phyloP scores from a whole-genome alignment of 2,888 invertebrate genomes.

The Pachydiplax longipennis region DNA sequence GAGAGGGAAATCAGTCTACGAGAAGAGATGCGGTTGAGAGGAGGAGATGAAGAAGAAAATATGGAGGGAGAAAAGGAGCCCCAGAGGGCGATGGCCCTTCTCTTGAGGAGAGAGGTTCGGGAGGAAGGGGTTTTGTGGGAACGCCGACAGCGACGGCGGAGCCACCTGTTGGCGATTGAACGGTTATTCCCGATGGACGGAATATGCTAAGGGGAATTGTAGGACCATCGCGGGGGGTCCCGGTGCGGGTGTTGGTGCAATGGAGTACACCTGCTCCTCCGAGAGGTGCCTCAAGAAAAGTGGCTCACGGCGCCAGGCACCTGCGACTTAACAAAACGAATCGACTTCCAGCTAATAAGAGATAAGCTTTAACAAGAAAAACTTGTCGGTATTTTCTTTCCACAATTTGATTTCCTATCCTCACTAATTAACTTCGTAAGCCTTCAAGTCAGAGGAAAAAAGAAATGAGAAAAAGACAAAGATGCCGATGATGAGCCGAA shows the following conservation, averaged over 20 bases:
- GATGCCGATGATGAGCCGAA: background rate
- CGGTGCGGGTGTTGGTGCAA: constrained; percentile 1
- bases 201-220: background rate
- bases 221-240: background rate
- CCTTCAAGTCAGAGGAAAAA: too few relatives aligned
- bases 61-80: background rate
- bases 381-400: too few relatives aligned
- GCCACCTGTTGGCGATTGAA: constrained; percentile 41
- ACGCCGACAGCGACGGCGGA: background rate
- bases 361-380: too few relatives aligned
- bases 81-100: background rate
- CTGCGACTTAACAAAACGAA: background rate
- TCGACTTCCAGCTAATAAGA: too few relatives aligned
- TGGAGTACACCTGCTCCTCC: background rate
- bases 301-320: background rate
- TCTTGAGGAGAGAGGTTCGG: background rate
- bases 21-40: background rate
- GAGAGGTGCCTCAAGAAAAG: background rate
- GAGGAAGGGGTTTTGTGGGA: background rate
- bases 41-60: background rate
- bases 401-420: too few relatives aligned
- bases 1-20: background rate
- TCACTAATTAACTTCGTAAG: too few relatives aligned
- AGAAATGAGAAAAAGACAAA: too few relatives aligned
- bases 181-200: constrained; percentile 3